Base-by-base conservation (phyloP, 2,113 vertebrate genomes). In the Serinus canaria region DNA sequence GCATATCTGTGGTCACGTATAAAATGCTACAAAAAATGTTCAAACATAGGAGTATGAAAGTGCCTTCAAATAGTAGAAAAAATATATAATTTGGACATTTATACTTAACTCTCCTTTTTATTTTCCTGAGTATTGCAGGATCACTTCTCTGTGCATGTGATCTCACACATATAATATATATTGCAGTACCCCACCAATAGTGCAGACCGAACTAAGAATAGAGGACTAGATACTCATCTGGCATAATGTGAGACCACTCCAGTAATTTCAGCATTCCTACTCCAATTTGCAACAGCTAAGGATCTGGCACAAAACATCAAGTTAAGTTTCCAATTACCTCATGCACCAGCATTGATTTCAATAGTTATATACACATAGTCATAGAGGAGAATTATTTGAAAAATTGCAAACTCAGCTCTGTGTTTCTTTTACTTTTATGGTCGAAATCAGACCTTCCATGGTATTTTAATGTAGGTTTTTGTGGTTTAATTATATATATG, bases 401-500 rank as follows among this genome's bases (percentile, higher is more conserved):
- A 96, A 87, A 95, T 92, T 97, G 95, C 96, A 95, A 96, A 86
- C 70, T 95, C 94, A 94, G 92, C 79, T 89, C 74, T 91, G 35
- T 79, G 79, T 84, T 95, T 87, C 81, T 95, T 76, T 94, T 46
- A 80, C 41, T 94, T 96, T 85, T 94, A 79, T 80, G 84, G 91
- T 92, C 25, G 77, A 80, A 95, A 94, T 95, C 91, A 92, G 74
- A 93, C 62, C 37, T 35, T 96, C 82, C 77, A 59, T 77, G 87
- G 81, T 63, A 94, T 92, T 92, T 90, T 84, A 95, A 92, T 52
- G 35, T 68, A 96, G 55, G 49, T 50, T 89, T 95, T 92, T 96
- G 92, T 94, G 91, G 94, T 96, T 97, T 97, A 92, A 96, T 96
- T 96, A 77, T 73, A 82, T n/a, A 28, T n/a, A 69, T 94, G 95